Base-by-base conservation (phyloP, 2,797 vertebrate genomes). In the Rhabdophis nuchalis region DNA sequence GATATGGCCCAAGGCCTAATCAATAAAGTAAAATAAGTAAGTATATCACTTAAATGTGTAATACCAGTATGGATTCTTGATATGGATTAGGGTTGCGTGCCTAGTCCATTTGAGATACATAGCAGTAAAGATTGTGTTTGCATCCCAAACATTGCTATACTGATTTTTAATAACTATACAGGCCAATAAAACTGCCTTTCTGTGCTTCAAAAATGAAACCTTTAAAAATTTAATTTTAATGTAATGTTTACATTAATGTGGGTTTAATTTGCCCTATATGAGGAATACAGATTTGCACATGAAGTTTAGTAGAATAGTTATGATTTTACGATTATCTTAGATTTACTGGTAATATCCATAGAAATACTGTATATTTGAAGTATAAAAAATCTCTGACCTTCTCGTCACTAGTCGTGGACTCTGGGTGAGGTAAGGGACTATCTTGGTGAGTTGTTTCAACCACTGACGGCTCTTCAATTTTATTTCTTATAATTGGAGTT, bases 381-480 rank as follows among this genome's bases (percentile, higher is more conserved):
- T 89, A 46, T 89, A 60, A 94, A 93, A 94, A 23, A 53, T 57
- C 89, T 93, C 97, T 96, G 96, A 99, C 99, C 99, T 99, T 99
- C 96, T 99, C 99, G 89, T 99, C 99, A 97, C 95, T 98, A 93
- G 99, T 99, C 58, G 99, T 99, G 85, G 99, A 99, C 95, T 99
- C 99, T 1, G 99, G 99, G 95, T 99, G 99, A 97, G 99, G 99
- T 97, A 99, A 98, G 94, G 99, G 99, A 95, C 99, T 99, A 93
- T 99, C 98, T 94, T 99, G 98, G 95, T 99, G 99, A 89, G 98
- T 97, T 96, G 98, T 98, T 95, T 98, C 98, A 89, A 98, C 97
- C 96, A 98, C 96, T 46, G 98, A 96, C 60, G 98, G 98, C 86
- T 98, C 98, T 96, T 99, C 99, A 46, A 98, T 98, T 98, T 99